phyloP scores from a whole-genome alignment of 1,140 invertebrate species.

The Asobara japonica region DNA sequence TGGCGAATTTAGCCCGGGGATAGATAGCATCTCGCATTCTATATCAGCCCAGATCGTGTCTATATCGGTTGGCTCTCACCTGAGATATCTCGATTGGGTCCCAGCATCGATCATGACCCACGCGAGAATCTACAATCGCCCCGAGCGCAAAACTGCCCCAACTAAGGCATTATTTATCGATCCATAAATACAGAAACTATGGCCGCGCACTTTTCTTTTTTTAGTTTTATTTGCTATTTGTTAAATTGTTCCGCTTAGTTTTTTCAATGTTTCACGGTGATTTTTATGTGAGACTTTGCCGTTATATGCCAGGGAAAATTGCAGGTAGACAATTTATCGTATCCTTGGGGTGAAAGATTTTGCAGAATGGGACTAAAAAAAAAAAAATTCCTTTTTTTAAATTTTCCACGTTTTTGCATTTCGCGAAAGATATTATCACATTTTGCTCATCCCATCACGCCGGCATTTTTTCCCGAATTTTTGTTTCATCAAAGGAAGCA shows the following conservation, averaged over 20 bases:
- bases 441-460: background rate
- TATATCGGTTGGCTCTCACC: background rate
- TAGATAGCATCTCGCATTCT: background rate
- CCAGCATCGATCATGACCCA: slow-evolving; percentile 8
- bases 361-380: too few species aligned
- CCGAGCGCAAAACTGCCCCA: background rate
- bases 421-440: background rate
- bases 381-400: too few species aligned
- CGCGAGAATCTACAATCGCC: background rate
- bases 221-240: background rate
- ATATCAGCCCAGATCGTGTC: background rate
- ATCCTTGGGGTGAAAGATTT: too few species aligned
- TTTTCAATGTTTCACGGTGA: background rate
- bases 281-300: background rate
- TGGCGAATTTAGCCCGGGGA: background rate
- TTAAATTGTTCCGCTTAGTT: background rate
- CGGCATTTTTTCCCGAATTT: background rate
- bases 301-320: slow-evolving; percentile 2
- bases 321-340: background rate
- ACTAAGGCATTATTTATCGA: slow-evolving; percentile 1
- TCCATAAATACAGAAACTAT: slow-evolving; percentile 14
- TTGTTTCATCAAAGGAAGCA: background rate
- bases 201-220: background rate
- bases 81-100: background rate
- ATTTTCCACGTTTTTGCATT: background rate